Base-by-base conservation (phyloP, 2,797 vertebrate genomes). In the Helostoma temminkii region DNA sequence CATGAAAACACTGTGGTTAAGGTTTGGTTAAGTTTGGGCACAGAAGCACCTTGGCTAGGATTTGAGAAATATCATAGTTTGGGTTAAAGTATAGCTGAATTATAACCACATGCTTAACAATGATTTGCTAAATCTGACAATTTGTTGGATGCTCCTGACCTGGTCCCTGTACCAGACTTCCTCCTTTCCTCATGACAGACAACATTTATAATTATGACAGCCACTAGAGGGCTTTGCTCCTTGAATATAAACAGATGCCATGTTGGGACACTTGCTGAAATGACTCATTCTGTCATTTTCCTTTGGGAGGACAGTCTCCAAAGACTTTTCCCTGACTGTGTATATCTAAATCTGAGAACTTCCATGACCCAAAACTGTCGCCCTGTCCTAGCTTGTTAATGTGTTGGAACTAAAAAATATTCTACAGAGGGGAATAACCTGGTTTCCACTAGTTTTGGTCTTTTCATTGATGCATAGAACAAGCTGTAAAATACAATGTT, bases 281-380 rank as follows among this genome's bases (percentile, higher is more conserved):
- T 18, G 22, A 42, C n/a, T 7, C 19, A 60, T 42, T 71, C 41
- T 56, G 67, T 41, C 2, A 4, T 24, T 65, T 54, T 71, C 46
- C 47, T 49, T 37, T 3, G 24, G n/a, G 45, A 55, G 32, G 48
- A 47, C n/a, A n/a, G 34, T 59, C 66, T 25, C 14, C 0, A 28
- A 24, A 41, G 54, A 30, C 60, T 24, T 24, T 46, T 52, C 39
- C 32, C 21, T 22, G 66, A 74, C 62, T 43, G 57, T 36, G 78
- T 16, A 47, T 14, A 46, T 73, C 34, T 37, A 37, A 59, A 30
- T 45, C 72, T 32, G 56, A 54, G 49, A 36, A 26, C 54, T 32
- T 24, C 26, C 32, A 19, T 53, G 72, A 76, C 75, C 78, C 65
- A 2, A 63, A 83, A 81, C 62, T 81, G 80, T 80, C 79, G 66